Base-by-base conservation (phyloP, 2,888 invertebrate species). In the Lycia hirtaria region DNA sequence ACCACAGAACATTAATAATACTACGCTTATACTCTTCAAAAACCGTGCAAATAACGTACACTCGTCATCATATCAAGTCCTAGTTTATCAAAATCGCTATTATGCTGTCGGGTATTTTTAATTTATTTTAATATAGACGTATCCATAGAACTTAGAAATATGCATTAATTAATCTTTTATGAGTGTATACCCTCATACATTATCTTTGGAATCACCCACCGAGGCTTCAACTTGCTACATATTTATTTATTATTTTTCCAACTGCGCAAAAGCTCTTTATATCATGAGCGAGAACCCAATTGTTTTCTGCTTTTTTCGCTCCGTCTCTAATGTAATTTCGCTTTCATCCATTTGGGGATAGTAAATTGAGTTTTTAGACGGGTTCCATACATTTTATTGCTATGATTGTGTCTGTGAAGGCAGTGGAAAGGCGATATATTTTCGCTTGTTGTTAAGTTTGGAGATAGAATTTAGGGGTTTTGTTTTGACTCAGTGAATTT, bases 321-420 rank as follows among this genome's bases (percentile, higher is more conserved):
- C 67, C 51, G 55, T 59, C 55, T 68, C 60, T 56, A 59, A 65
- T 63, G 64, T 75, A 65, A 76, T 76, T 74, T 60, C 57, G 56
- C 68, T 48, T 51, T 53, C 44, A 56, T 60, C 68, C 71, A 68
- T 71, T 72, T 66, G 75, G 71, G 70, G 54, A 67, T 68, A 68
- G 73, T 73, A 73, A 73, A 75, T 74, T 68, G 63, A 65, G 62
- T 66, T 69, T 63, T 63, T 69, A 60, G 33, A 56, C 55, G 38
- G 56, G 60, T 67, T 64, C 54, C 56, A 59, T 58, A 56, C 45
- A 58, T 58, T 55, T 63, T 69, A 68, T 64, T 65, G 62, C 48
- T 57, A 47, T 62, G 49, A 60, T 61, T 61, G 48, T 49, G 38
- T 56, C 40, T 55, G 54, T 17, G 32, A 53, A 53, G 44, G 49